phyloP scores from a whole-genome alignment of 2,113 vertebrate species.

The Cygnus atratus region DNA sequence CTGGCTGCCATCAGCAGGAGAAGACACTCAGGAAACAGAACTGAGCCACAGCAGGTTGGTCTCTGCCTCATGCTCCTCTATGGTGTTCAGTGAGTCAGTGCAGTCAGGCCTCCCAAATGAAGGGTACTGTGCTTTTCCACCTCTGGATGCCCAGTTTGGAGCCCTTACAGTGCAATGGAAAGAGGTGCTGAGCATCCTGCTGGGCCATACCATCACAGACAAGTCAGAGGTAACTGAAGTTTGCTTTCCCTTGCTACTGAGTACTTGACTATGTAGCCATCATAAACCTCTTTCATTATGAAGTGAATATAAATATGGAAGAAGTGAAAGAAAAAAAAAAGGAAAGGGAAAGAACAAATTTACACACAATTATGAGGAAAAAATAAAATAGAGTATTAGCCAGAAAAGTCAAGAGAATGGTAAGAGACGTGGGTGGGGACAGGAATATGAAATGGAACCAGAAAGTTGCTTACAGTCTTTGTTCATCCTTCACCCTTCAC shows the following conservation, averaged over 20 bases:
- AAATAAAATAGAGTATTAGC: neutral
- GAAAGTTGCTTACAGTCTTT: neutral
- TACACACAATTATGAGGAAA: neutral
- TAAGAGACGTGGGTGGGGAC: neutral
- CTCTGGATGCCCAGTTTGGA: neutral
- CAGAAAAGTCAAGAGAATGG: neutral
- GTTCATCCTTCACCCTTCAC: conserved; percentile 8
- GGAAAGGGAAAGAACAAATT: neutral
- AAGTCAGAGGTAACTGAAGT: neutral
- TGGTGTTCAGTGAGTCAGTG: neutral
- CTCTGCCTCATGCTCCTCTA: neutral
- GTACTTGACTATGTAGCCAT: neutral
- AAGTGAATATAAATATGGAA: neutral
- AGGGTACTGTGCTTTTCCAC: neutral
- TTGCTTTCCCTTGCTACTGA: neutral
- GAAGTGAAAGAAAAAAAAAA: neutral
- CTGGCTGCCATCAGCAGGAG: neutral
- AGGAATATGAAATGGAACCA: neutral
- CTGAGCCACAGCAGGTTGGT: accelerated
- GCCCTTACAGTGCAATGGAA: neutral
- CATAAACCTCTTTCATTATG: neutral
- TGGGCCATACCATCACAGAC: neutral
- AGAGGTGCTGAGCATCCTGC: neutral
- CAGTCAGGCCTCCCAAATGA: neutral
- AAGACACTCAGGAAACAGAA: neutral